Percentiles rank a stretch among this genome's conserved stretches.
Conservation (phyloP, 1,140 invertebrate species). For the Drosophila kepulauana region DNA sequence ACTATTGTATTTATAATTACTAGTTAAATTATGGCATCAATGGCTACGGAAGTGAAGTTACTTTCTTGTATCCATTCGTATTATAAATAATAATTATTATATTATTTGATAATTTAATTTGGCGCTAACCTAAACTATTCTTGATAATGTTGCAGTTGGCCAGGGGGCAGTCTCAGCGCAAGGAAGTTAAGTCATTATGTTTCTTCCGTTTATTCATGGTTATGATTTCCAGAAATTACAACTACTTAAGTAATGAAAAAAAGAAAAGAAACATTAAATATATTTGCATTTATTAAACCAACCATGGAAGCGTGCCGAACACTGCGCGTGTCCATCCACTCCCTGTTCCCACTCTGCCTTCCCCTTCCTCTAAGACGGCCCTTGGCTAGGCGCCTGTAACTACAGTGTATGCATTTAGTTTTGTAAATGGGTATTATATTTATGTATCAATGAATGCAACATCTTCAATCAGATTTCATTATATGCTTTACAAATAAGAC, state of each 20-base stretch:
- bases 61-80: no score
- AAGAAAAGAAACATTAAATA: slow-evolving; percentile 54
- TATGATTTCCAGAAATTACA: slow-evolving; percentile 81
- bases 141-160: no score
- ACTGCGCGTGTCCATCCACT: slow-evolving; percentile 25
- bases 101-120: no score
- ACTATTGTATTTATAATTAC: no score
- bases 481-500: not conserved
- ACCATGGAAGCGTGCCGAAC: slow-evolving; percentile 68
- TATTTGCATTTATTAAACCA: slow-evolving; percentile 77
- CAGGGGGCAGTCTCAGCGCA: not conserved
- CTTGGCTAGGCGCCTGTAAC: not conserved
- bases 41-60: no score
- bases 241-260: slow-evolving; percentile 63
- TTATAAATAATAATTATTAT: no score
- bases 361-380: not conserved
- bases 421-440: not conserved
- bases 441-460: not conserved
- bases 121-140: no score
- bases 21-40: no score
- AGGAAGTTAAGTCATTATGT: slow-evolving; percentile 65
- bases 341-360: no score
- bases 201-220: not conserved
- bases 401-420: slow-evolving; percentile 39
- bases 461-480: not conserved